Evolutionary conservation across 2,113 vertebrate genomes (phyloP).

Genomic region (Eubucco bourcierii): DNA sequence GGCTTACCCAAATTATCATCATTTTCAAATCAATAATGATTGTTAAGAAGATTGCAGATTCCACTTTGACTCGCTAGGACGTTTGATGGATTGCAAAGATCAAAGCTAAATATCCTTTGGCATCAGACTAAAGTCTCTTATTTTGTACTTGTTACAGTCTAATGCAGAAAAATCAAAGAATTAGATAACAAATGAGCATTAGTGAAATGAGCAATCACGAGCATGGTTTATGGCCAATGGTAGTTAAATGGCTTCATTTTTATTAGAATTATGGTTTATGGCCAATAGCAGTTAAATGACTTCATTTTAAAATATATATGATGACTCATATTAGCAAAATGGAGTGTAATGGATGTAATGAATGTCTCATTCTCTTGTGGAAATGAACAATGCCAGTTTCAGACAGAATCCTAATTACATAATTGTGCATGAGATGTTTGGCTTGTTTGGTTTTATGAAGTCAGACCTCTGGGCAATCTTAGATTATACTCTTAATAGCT

Average conservation of each 20-base stretch:
- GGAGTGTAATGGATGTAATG: slow-evolving; percentile 4
- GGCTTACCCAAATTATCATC: neutral
- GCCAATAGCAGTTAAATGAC: neutral
- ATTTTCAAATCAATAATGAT: slow-evolving; percentile 9
- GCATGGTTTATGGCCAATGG: slow-evolving; percentile 14
- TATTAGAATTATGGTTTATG: slow-evolving; percentile 17
- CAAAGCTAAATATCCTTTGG: neutral
- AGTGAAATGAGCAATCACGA: slow-evolving; percentile 38
- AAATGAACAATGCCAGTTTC: neutral
- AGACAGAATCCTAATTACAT: neutral
- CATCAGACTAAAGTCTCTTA: neutral
- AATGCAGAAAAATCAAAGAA: slow-evolving; percentile 19
- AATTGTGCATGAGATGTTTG: neutral
- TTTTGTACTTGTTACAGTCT: neutral
- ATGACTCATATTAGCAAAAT: slow-evolving; percentile 35
- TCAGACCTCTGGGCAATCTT: neutral
- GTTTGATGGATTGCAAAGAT: slow-evolving; percentile 9
- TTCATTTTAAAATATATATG: slow-evolving; percentile 42
- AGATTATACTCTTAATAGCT: neutral
- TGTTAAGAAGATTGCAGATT: slow-evolving; percentile 13
- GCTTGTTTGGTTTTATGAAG: neutral
- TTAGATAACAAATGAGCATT: neutral
- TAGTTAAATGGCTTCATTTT: slow-evolving; percentile 25
- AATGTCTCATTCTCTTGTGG: slow-evolving; percentile 13
- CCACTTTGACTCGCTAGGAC: neutral